Evolutionary conservation across 1,140 invertebrate species (phyloP).

Genomic region (Tribolium madens): DNA sequence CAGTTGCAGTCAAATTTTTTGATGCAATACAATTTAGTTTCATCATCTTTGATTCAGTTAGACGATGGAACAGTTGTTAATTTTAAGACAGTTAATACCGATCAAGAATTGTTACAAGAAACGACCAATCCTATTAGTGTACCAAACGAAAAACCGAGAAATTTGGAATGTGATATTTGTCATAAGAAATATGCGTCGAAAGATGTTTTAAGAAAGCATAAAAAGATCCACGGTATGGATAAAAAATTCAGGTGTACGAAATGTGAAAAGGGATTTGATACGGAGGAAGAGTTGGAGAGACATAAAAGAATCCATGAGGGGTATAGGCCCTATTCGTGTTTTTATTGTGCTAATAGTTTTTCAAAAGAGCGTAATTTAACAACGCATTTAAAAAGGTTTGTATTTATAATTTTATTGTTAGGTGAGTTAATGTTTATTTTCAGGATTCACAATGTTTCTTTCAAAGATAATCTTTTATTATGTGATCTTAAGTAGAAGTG

Average conservation of each 20-base stretch:
- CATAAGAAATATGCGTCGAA: slow-evolving; percentile 59
- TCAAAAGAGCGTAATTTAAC: slow-evolving; percentile 56
- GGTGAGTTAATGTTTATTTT: neutral
- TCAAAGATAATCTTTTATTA: neutral
- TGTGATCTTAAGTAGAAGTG: neutral
- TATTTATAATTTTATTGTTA: slow-evolving; percentile 15
- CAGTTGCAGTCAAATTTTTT: slow-evolving; percentile 42
- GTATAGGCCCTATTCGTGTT: slow-evolving; percentile 73
- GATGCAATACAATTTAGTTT: slow-evolving; percentile 18
- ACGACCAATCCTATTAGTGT: neutral
- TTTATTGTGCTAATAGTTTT: slow-evolving; percentile 68
- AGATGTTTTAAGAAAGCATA: slow-evolving; percentile 60
- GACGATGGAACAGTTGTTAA: slow-evolving; percentile 40
- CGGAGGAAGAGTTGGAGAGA: slow-evolving; percentile 72
- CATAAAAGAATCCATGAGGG: slow-evolving; percentile 83
- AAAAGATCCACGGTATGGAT: slow-evolving; percentile 56
- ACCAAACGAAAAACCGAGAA: slow-evolving; percentile 34
- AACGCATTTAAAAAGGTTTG: slow-evolving; percentile 62
- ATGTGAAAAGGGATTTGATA: slow-evolving; percentile 69
- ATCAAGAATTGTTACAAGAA: neutral
- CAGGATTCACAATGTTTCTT: slow-evolving; percentile 10
- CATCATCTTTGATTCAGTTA: slow-evolving; percentile 34
- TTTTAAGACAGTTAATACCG: slow-evolving; percentile 18
- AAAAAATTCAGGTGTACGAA: slow-evolving; percentile 66
- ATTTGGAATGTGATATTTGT: slow-evolving; percentile 61